These are phyloP conservation scores for Actias luna DNA, from an alignment of 2,888 invertebrate species.

Conservation along the genomic window DNA sequence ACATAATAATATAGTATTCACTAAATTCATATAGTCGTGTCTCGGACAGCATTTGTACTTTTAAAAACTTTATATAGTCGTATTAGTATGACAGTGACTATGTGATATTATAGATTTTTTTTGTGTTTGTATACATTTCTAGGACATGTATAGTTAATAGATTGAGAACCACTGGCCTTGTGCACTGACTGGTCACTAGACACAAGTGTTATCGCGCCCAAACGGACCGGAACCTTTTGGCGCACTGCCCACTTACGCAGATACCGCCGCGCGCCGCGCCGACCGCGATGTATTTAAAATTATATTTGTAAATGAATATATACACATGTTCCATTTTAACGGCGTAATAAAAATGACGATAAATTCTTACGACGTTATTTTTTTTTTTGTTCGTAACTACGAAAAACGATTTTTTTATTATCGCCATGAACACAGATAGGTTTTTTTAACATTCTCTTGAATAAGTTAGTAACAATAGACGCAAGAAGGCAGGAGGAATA, in stretches of 20 bases:
- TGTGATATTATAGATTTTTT: no score
- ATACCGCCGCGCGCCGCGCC: slow-evolving; percentile 25
- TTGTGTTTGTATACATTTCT: background rate
- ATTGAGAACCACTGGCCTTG: slow-evolving; percentile 9
- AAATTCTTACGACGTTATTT: slow-evolving; percentile 1
- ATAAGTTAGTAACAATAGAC: background rate
- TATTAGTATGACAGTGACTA: no score
- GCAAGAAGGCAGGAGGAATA: no score
- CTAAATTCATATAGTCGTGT: no score
- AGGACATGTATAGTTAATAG: background rate
- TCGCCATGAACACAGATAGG: background rate
- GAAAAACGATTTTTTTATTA: background rate
- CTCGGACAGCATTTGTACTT: no score
- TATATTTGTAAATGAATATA: slow-evolving; percentile 17
- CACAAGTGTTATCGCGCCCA: slow-evolving; percentile 42
- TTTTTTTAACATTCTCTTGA: background rate
- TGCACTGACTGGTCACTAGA: slow-evolving; percentile 29
- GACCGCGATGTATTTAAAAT: slow-evolving; percentile 20
- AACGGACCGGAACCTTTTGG: slow-evolving; percentile 42
- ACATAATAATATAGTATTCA: no score
- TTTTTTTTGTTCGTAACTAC: background rate
- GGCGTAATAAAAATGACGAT: slow-evolving; percentile 14
- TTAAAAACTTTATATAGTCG: no score
- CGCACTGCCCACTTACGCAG: slow-evolving; percentile 39
- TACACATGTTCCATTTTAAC: slow-evolving; percentile 14